Base-by-base conservation (phyloP, 1,140 invertebrate genomes). In the Augochlora pura region DNA sequence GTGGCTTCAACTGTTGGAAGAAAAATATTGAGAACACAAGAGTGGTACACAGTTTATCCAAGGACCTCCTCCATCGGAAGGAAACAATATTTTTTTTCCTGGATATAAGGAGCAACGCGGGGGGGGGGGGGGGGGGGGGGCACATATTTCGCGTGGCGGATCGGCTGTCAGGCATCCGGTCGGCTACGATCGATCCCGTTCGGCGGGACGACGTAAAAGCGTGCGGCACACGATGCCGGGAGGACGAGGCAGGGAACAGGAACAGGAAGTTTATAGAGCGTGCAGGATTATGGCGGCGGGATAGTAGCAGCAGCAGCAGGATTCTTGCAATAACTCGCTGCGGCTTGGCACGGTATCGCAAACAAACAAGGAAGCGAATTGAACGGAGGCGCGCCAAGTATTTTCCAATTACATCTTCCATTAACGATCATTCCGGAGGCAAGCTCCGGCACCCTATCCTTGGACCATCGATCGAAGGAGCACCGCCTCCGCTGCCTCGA, bases 361-460 rank as follows among this genome's bases (percentile, higher is more conserved):
- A 86, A 76, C 84, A 86, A 86, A 86, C 84, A 86, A 81, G 85
- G 62, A 39, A 71, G 74, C 64, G 84, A 86, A 86, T 86, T 78
- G 85, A 86, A 86, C 84, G 84, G 81, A 85, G 83, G 86, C 86
- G 87, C 83, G 86, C 83, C 86, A 87, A 87, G 86, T 87, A 87
- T 87, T 87, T 87, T 87, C 86, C 86, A 87, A 87, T 87, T 87
- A 87, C 86, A 87, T 87, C 81, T 87, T 87, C 82, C 81, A 87
- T 87, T 87, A 87, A 87, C 86, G 86, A 87, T 83, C 86, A 68
- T 65, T 83, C 85, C 60, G 75, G 32, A 32, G 32, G 73, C 69
- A 73, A 70, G 80, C 81, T 71, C 32, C 64, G 23, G n/a, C 39
- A 25, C n/a, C 64, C 64, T 25, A 18, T 60, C 57, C 57, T 59